Evolutionary conservation across 2,113 vertebrate species (phyloP), one percentile per base, ranked within the genome.

Genomic region (Menura novaehollandiae): DNA sequence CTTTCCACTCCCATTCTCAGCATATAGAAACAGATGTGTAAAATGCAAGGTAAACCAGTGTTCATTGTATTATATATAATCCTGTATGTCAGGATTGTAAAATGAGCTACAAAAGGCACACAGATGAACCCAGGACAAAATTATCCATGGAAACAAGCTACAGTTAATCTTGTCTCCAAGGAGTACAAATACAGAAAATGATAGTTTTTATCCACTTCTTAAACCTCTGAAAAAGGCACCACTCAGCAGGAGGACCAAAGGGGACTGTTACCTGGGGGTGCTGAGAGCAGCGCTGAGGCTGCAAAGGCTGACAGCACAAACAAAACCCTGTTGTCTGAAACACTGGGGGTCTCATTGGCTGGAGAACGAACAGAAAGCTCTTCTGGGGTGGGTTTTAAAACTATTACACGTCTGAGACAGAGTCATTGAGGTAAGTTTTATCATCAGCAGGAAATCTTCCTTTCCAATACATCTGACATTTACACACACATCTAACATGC

Each of bases 81-180:
- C n/a, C n/a, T n/a, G n/a, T n/a, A n/a, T n/a, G n/a, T n/a, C n/a
- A 80, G 39, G 17, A 47, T 15, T 58, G 43, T 59, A 67, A 92
- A 84, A 87, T 7, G 7, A 76, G 24, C 43, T 76, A 67, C 55
- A 75, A 56, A 89, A 67, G 47, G 46, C 82, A 49, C 72, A 76
- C 11, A 44, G 53, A 68, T 49, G 26, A 87, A 80, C 43, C 49
- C 30, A n/a, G 80, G 56, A 18, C 10, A 74, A 68, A 94, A 67
- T 66, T 80, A 79, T 37, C 72, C 67, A 72, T 41, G 43, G 83
- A 80, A 90, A 92, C 63, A 80, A 92, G 52, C 56, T 39, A 43
- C 37, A 84, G 56, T 55, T 87, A 52, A 72, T 80, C 30, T 60
- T 86, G 16, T 56, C 33, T 77, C 32, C 68, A 78, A 79, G 62